Evolutionary conservation across 1,140 invertebrate genomes (phyloP).

Genomic region (Diplogasteroides magnus): DNA sequence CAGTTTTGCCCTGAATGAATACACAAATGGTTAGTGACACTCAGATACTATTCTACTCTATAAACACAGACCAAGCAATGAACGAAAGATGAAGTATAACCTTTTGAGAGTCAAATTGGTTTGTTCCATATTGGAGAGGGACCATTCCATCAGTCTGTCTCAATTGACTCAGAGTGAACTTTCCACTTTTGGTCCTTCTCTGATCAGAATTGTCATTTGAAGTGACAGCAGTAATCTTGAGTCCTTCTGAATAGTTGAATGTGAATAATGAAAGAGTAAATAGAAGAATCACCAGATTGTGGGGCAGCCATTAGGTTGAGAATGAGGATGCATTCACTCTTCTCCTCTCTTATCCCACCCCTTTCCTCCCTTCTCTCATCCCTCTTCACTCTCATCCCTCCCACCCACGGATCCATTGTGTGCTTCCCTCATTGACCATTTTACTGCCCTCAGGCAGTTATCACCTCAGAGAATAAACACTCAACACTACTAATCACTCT

Average conservation of each 20-base stretch:
- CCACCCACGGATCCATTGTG: not conserved
- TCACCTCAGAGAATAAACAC: too few relatives aligned
- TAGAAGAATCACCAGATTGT: not conserved
- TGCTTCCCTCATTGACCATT: too few relatives aligned
- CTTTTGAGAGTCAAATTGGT: conserved; percentile 51
- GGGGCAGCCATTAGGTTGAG: conserved; percentile 5
- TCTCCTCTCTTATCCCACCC: not conserved
- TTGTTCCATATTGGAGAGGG: conserved; percentile 51
- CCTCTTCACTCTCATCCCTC: not conserved
- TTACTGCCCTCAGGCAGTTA: too few relatives aligned
- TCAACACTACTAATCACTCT: too few relatives aligned
- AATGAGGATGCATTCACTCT: not conserved
- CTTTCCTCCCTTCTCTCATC: not conserved
- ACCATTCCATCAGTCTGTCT: conserved; percentile 54
- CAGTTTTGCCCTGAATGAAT: conserved; percentile 46
- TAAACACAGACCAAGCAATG: conserved; percentile 10
- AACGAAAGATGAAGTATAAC: conserved; percentile 24
- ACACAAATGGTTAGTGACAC: conserved; percentile 2
- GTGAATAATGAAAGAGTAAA: not conserved
- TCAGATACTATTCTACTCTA: too few relatives aligned
- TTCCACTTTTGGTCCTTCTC: conserved; percentile 30
- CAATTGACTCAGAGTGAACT: conserved; percentile 50
- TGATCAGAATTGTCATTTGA: not conserved
- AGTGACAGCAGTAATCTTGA: not conserved
- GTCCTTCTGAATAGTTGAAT: not conserved